Evolutionary conservation across 2,113 vertebrate genomes (phyloP).

Genomic region (Stomatorhinus ivindoensis): DNA sequence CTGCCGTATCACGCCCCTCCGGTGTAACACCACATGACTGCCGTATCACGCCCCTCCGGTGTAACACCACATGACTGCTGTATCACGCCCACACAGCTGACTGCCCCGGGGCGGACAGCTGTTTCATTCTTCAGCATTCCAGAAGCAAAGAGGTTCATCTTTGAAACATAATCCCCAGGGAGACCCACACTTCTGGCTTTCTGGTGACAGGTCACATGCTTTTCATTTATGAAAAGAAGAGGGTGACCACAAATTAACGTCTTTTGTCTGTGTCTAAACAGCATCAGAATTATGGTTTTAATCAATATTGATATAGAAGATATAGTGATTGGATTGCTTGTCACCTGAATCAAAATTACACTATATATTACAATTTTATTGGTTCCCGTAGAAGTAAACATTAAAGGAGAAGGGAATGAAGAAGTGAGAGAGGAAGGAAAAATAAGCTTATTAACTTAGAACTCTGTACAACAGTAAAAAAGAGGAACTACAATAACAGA

Average conservation of each 20-base stretch:
- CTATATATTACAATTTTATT: neutral
- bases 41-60: too few species aligned
- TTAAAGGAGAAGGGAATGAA: neutral
- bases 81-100: neutral
- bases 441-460: neutral
- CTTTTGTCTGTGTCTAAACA: neutral
- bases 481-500: neutral
- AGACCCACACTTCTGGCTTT: neutral
- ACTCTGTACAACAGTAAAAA: neutral
- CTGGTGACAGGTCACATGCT: neutral
- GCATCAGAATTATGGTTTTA: neutral
- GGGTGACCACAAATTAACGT: neutral
- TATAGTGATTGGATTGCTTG: neutral
- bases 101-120: neutral
- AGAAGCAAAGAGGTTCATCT: neutral
- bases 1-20: too few species aligned
- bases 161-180: neutral
- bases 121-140: neutral
- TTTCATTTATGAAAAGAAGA: neutral
- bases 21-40: too few species aligned
- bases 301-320: neutral
- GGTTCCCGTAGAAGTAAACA: neutral
- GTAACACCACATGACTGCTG: too few species aligned
- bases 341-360: neutral
- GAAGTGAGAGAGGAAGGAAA: neutral